These are phyloP conservation scores for Cliona cf. orientalis DNA, from an alignment of 37 sponge, comb jelly and placozoan species.

Conservation along the genomic window DNA sequence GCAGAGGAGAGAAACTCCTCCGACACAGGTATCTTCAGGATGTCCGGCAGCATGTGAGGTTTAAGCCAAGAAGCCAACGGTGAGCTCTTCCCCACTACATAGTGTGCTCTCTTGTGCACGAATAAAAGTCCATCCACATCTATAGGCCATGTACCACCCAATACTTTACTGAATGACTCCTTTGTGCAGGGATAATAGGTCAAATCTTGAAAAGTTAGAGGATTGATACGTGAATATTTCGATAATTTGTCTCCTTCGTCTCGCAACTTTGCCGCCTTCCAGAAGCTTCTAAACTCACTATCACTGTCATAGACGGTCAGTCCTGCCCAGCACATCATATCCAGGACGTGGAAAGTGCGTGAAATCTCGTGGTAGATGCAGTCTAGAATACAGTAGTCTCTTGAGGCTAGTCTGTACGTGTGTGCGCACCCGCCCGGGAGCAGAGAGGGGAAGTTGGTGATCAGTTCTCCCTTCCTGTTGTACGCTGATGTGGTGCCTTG, in stretches of 20 bases:
- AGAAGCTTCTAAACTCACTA: slow-evolving; percentile 66
- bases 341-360: slow-evolving; percentile 83
- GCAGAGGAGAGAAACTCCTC: slow-evolving; percentile 61
- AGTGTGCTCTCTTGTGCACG: slow-evolving; percentile 89
- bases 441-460: slow-evolving; percentile 84
- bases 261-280: slow-evolving; percentile 42
- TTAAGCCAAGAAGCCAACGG: slow-evolving; percentile 91
- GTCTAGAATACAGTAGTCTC: slow-evolving; percentile 84
- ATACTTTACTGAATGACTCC: slow-evolving; percentile 41
- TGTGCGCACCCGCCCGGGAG: slow-evolving; percentile 87
- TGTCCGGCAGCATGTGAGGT: slow-evolving; percentile 74
- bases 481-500: slow-evolving; percentile 82
- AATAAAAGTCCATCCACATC: slow-evolving; percentile 94
- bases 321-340: slow-evolving; percentile 91
- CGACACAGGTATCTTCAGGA: slow-evolving; percentile 66
- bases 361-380: slow-evolving; percentile 73
- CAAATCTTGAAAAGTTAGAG: slow-evolving; percentile 58
- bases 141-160: slow-evolving; percentile 34
- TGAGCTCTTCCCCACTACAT: slow-evolving; percentile 41
- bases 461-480: slow-evolving; percentile 66
- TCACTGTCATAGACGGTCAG: slow-evolving; percentile 91
- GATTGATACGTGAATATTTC: slow-evolving; percentile 50
- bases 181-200: slow-evolving; percentile 39
- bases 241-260: slow-evolving; percentile 35
- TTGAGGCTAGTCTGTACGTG: neutral